Evolutionary conservation across 2,888 invertebrate genomes (phyloP).

Genomic region (Phorcus lineatus): DNA sequence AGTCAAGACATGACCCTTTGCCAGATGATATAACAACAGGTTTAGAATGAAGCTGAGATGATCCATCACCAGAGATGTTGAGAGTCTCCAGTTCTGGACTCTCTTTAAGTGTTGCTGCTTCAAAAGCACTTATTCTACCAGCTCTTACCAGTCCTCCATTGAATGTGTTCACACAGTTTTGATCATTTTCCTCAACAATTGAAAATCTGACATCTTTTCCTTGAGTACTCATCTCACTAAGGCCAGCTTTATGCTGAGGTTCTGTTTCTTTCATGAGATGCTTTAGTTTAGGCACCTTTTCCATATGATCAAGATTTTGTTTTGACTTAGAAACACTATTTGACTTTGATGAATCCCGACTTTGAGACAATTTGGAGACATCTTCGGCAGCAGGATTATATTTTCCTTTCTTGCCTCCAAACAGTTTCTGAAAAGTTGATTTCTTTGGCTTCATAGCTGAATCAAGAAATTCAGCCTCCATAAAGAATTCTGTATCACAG

Average conservation of each 20-base stretch:
- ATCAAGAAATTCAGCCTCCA: slow-evolving; percentile 34
- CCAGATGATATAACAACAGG: slow-evolving; percentile 19
- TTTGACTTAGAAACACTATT: too few species aligned
- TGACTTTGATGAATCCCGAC: too few species aligned
- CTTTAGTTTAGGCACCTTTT: too few species aligned
- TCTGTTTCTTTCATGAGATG: too few species aligned
- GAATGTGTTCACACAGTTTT: not conserved
- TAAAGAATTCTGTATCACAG: slow-evolving; percentile 18
- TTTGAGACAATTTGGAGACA: too few species aligned
- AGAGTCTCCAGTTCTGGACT: not conserved
- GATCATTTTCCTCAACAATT: not conserved
- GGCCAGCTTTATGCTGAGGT: too few species aligned
- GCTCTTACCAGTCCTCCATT: not conserved
- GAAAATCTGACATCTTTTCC: not conserved
- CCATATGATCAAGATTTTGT: too few species aligned
- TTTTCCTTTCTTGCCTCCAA: slow-evolving; percentile 48
- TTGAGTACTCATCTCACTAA: too few species aligned
- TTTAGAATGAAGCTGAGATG: slow-evolving; percentile 25
- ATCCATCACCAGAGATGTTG: slow-evolving; percentile 21
- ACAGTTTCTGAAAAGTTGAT: slow-evolving; percentile 44
- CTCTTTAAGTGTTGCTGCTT: not conserved
- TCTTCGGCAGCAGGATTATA: slow-evolving; percentile 40
- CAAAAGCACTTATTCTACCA: not conserved
- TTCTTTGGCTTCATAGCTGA: slow-evolving; percentile 43
- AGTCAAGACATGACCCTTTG: not conserved